Base-by-base conservation (phyloP, 2,113 vertebrate species). In the Lamprotornis superbus region DNA sequence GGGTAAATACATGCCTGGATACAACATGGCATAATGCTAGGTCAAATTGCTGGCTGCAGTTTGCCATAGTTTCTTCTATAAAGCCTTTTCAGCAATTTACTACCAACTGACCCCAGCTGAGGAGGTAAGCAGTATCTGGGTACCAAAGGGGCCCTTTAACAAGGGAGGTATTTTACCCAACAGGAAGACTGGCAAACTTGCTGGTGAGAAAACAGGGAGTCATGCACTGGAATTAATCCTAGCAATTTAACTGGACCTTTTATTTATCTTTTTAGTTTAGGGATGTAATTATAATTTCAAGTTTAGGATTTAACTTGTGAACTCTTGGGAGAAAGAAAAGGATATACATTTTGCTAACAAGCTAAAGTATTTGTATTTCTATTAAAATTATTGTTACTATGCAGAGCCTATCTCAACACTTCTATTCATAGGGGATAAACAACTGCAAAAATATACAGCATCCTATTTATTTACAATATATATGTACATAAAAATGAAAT, bases 361-460 rank as follows among this genome's bases (percentile, higher is more conserved):
- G 94, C 89, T 87, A 96, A 97, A 94, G 83, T 89, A 90, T 92
- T 92, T 87, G 79, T 86, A 75, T 87, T 93, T 90, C 94, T 95
- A 85, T 89, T 96, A 87, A 89, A 96, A 94, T 96, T 91, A 75
- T 92, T 96, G 93, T 90, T 93, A 95, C 96, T 98, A 97, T 77
- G 94, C 84, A 95, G 94, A 89, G 37, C 91, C 96, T 97, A 96
- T 82, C 47, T 96, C 93, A 88, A 80, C 82, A 97, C 76, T 96
- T 97, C 96, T 97, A 95, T 97, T 97, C 94, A 92, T 79, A 92
- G 83, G 73, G 91, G 93, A 90, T 96, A 96, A 97, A 97, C 95
- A 97, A 98, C 97, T 98, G 98, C 98, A 98, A 98, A 98, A 98
- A 98, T 98, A 98, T 98, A 98, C 97, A 98, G 97, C 97, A 97